Conservation (phyloP, 2,113 vertebrate species). For the Mormoops blainvillei region DNA sequence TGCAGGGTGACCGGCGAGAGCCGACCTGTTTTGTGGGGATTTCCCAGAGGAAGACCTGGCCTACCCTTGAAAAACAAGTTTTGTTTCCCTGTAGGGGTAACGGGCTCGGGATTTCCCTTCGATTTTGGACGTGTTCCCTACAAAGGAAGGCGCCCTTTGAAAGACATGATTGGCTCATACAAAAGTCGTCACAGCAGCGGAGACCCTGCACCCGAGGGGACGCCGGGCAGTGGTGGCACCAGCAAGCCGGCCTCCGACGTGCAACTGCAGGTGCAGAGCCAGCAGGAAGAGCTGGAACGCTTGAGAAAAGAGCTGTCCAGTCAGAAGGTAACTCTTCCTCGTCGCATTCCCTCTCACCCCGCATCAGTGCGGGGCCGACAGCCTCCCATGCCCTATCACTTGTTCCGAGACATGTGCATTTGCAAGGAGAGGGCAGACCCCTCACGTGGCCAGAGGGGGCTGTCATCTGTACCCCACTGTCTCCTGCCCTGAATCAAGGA, state of each 20-base stretch:
- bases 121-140: constrained; percentile 87
- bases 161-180: constrained; percentile 82
- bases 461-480: neutral
- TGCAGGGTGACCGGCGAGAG: neutral
- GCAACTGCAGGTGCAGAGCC: constrained; percentile 87
- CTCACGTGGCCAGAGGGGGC: rapidly evolving
- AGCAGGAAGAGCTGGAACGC: constrained; percentile 88
- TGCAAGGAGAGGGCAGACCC: too few relatives aligned
- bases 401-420: neutral
- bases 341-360: rapidly evolving
- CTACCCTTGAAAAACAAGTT: neutral
- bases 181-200: constrained; percentile 80
- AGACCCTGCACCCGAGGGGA: constrained; percentile 79
- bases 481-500: neutral
- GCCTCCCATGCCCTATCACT: too few relatives aligned
- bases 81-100: constrained; percentile 72
- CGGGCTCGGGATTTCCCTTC: constrained; percentile 88
- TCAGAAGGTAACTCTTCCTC: constrained; percentile 80
- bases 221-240: constrained; percentile 66
- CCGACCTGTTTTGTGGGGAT: neutral
- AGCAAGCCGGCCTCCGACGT: constrained; percentile 77
- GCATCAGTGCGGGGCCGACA: too few relatives aligned
- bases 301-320: constrained; percentile 85
- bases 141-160: constrained; percentile 83
- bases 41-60: neutral